These are phyloP conservation scores for Scopus umbretta DNA, from an alignment of 2,113 vertebrate species.

Conservation along the genomic window DNA sequence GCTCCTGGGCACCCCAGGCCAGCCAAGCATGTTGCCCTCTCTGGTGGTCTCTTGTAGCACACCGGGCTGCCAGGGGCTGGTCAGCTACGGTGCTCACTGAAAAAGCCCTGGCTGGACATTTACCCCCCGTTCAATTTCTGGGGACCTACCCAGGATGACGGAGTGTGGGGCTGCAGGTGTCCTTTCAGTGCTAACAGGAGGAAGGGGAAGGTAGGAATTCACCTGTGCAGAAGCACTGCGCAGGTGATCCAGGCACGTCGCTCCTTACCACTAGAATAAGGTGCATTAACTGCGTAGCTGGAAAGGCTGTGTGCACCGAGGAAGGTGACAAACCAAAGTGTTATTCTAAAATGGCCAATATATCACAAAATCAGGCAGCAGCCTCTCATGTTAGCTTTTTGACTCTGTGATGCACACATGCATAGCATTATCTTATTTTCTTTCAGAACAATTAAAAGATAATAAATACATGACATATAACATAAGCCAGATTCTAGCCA, in stretches of 20 bases:
- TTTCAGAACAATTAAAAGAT: background rate
- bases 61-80: accelerated
- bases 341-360: background rate
- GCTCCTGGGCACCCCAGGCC: background rate
- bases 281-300: background rate
- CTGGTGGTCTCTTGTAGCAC: background rate
- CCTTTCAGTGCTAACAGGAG: background rate
- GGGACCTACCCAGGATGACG: background rate
- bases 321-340: background rate
- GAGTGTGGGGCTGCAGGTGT: background rate
- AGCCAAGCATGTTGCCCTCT: accelerated
- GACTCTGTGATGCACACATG: background rate
- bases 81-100: background rate
- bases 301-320: background rate
- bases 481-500: background rate
- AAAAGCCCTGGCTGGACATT: background rate
- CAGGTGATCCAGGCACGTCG: accelerated
- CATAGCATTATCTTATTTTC: background rate
- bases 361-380: background rate
- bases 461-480: background rate
- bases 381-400: background rate
- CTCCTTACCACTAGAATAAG: background rate
- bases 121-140: background rate
- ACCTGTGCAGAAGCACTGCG: background rate
- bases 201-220: background rate